These are phyloP conservation scores for Augochlorella aurata DNA, from an alignment of 2,888 invertebrate genomes.

Conservation along the genomic window DNA sequence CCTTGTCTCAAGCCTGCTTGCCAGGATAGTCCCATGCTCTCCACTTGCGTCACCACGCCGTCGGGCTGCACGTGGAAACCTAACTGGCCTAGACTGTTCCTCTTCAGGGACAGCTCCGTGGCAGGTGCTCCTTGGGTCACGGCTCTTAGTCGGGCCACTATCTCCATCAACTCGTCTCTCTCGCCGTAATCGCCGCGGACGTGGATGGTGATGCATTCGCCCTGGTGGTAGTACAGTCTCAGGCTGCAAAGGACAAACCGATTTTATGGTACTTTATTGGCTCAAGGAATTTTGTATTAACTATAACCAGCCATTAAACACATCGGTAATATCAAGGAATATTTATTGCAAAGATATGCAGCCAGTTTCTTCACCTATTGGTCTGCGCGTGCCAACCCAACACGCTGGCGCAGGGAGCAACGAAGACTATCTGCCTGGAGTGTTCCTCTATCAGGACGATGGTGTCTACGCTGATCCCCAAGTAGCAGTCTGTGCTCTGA, in stretches of 20 bases:
- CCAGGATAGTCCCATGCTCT: conserved; percentile 87
- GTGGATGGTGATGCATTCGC: conserved; percentile 93
- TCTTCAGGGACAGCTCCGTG: conserved; percentile 90
- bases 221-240: conserved; percentile 95
- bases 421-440: conserved; percentile 92
- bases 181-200: conserved; percentile 88
- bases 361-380: conserved; percentile 81
- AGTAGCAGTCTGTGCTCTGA: conserved; percentile 88
- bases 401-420: conserved; percentile 91
- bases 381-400: conserved; percentile 88
- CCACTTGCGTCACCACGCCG: conserved; percentile 97
- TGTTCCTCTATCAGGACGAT: conserved; percentile 93
- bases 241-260: conserved; percentile 82
- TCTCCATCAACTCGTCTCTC: conserved; percentile 87
- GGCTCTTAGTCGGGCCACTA: conserved; percentile 90
- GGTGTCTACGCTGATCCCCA: conserved; percentile 94
- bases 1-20: conserved; percentile 95
- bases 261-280: too few relatives aligned
- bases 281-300: too few relatives aligned
- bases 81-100: conserved; percentile 92
- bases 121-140: conserved; percentile 91
- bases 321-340: too few relatives aligned
- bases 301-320: too few relatives aligned
- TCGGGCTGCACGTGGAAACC: conserved; percentile 96
- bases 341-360: too few relatives aligned